Base-by-base conservation (phyloP, 2,888 invertebrate genomes). In the Globia sparganii region DNA sequence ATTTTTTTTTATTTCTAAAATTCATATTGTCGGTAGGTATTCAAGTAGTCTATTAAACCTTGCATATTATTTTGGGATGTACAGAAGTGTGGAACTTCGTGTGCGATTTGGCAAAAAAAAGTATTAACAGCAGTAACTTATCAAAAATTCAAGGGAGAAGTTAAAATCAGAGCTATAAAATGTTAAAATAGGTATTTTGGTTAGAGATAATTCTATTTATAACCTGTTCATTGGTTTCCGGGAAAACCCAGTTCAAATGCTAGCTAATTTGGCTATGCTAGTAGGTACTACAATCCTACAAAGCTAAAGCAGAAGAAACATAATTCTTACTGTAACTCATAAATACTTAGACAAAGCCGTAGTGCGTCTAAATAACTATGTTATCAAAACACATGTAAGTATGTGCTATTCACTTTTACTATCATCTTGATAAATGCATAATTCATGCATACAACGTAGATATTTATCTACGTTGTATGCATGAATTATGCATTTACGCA, bases 351-450 rank as follows among this genome's bases (percentile, higher is more conserved):
- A 69, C 64, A 65, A 75, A 58, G 53, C 13, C 43, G 21, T 81
- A 81, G 46, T 77, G 53, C 61, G 83, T 66, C 66, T 70, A n/a
- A 69, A 82, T 67, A 81, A 69, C 31, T 56, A 21, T 46, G 43
- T 66, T 70, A 80, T 82, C 83, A 34, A 28, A 70, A 80, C 80
- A 77, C 80, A 78, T 80, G 80, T 61, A 43, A 25, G 13, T 62
- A 40, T 2, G 25, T 64, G 21, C 40, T 64, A 65, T 65, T 80
- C 78, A 72, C 79, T 77, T 81, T 86, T 77, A 80, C 81, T 84
- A 79, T 76, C 69, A 79, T 71, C 59, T 15, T 49, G 11, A 40
- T 81, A 61, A 76, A 61, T 77, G 15, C 72, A 46, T 34, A 34
- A 65, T 65, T 37, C 40, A 66, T 78, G 46, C 34, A 43, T 56